These are phyloP conservation scores for Leucozona laternaria DNA, from an alignment of 2,888 invertebrate genomes.

Conservation along the genomic window DNA sequence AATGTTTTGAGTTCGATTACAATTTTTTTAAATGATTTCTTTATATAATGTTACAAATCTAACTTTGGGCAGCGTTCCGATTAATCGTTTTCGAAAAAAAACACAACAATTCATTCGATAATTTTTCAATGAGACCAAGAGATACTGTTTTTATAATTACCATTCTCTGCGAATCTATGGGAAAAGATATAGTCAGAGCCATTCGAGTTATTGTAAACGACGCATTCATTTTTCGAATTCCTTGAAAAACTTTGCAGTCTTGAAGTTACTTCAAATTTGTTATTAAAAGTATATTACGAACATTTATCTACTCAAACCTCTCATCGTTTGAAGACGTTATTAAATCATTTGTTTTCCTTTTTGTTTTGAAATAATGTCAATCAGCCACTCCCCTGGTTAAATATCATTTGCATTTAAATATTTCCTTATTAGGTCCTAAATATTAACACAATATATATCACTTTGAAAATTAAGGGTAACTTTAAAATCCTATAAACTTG, in stretches of 20 bases:
- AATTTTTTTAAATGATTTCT: neutral
- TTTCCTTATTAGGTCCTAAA: constrained; percentile 37
- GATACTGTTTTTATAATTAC: neutral
- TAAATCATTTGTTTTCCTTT: neutral
- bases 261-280: too few relatives aligned
- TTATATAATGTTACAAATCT: neutral
- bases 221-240: too few relatives aligned
- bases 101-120: neutral
- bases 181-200: neutral
- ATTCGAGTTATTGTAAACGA: too few relatives aligned
- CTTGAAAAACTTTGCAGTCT: neutral
- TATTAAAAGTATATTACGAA: too few relatives aligned
- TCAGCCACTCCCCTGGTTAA: constrained; percentile 8
- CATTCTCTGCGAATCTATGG: neutral
- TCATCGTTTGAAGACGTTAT: neutral
- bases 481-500: constrained; percentile 53
- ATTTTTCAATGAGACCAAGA: neutral
- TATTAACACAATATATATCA: constrained; percentile 33
- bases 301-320: neutral
- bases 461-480: constrained; percentile 43
- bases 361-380: neutral
- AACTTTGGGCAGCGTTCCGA: neutral
- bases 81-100: neutral
- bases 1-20: neutral
- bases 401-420: constrained; percentile 36